Percentiles rank a stretch among this genome's conserved stretches.
These are phyloP conservation scores for Pedicia rivosa DNA, from an alignment of 2,888 invertebrate species.

Conservation along the genomic window DNA sequence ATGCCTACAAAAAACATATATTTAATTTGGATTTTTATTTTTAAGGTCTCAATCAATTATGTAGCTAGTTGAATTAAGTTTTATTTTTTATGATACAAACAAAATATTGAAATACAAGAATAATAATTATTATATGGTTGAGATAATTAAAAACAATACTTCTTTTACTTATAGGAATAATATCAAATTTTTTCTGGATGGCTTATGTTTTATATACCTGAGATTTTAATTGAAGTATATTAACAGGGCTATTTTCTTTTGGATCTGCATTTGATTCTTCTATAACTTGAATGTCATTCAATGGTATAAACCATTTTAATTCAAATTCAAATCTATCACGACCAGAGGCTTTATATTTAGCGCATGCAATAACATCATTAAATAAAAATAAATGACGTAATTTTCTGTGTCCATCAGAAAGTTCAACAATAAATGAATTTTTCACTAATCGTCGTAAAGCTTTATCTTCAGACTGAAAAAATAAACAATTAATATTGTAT, in stretches of 20 bases:
- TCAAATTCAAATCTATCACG: constrained; percentile 80
- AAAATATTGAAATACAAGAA: too few species aligned
- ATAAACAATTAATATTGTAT: neutral
- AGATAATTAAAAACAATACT: too few species aligned
- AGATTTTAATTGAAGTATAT: constrained; percentile 69
- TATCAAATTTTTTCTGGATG: too few species aligned
- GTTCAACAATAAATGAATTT: constrained; percentile 87
- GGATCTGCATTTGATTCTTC: constrained; percentile 48
- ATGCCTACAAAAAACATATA: constrained; percentile 32
- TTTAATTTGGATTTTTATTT: too few species aligned
- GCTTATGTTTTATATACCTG: too few species aligned
- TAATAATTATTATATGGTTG: too few species aligned
- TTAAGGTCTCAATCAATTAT: too few species aligned
- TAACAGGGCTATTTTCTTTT: constrained; percentile 61
- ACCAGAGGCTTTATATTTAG: constrained; percentile 81
- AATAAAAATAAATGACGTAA: constrained; percentile 85
- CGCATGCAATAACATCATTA: constrained; percentile 89
- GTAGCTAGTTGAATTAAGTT: too few species aligned
- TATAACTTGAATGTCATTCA: constrained; percentile 63
- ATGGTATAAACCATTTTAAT: constrained; percentile 82
- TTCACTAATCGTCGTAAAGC: constrained; percentile 79
- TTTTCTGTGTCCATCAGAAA: constrained; percentile 76
- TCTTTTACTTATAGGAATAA: too few species aligned
- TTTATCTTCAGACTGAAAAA: constrained; percentile 51
- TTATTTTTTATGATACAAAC: too few species aligned